Percentiles rank a stretch among this genome's conserved stretches.
Evolutionary conservation across 1,140 invertebrate genomes (phyloP).

Genomic region (Protaetia brevitarsis): DNA sequence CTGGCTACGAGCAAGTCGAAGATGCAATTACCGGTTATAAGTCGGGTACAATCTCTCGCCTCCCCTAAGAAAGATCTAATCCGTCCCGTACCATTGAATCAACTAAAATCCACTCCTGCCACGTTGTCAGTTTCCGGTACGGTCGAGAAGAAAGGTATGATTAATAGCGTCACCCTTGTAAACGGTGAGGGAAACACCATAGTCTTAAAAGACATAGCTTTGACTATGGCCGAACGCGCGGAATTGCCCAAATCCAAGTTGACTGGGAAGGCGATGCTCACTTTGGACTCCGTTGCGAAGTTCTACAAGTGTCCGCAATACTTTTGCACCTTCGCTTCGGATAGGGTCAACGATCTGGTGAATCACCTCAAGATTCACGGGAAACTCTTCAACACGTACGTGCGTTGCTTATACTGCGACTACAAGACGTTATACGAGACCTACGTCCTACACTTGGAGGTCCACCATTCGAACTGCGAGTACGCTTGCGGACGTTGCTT

Average conservation of each 20-base stretch:
- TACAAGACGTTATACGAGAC: conserved; percentile 35
- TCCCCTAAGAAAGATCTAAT: not conserved
- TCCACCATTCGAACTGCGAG: conserved; percentile 53
- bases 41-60: not conserved
- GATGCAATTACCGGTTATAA: not conserved
- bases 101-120: not conserved
- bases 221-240: not conserved
- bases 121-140: not conserved
- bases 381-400: not conserved
- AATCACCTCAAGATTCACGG: not conserved
- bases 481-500: conserved; percentile 61
- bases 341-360: not conserved
- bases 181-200: conserved; percentile 4
- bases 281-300: not conserved
- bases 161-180: not conserved
- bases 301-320: not conserved
- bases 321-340: not conserved
- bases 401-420: conserved; percentile 44
- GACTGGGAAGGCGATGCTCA: not conserved
- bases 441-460: conserved; percentile 38
- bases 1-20: not conserved
- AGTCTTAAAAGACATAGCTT: conserved; percentile 39
- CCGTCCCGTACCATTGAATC: not conserved
- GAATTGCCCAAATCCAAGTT: not conserved
- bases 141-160: not conserved